Evolutionary conservation across 2,888 invertebrate species (phyloP), one percentile per base, ranked within the genome.

Genomic region (Selenia dentaria): DNA sequence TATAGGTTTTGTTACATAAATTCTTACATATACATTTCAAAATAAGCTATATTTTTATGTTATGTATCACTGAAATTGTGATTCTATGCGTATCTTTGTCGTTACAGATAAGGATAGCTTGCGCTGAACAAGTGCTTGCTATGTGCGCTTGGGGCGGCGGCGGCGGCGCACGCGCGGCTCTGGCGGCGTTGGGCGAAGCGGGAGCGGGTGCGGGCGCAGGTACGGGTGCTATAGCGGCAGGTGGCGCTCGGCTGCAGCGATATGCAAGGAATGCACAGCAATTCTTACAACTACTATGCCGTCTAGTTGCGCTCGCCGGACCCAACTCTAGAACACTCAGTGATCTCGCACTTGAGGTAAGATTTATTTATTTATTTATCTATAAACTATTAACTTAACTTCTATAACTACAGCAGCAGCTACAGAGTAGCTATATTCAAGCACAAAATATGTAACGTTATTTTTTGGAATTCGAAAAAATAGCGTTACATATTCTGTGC

Each of bases 111-210:
- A 92, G 97, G 52, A 92, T 94, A 41, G 94, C 95, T 29, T 96
- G 96, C 41, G 95, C 95, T 3, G 97, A 97, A 76, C 97, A 97
- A 81, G 93, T 97, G 75, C 92, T 95, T 54, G 92, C 95, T 50
- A 96, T 97, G 86, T 96, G 96, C 54, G 96, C 96, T 24, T 95
- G 95, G 91, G 96, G 96, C 68, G 94, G 94, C 56, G 92, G 92
- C 49, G 85, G 79, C 4, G 83, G 85, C 9, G 89, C 90, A 31
- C 81, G 83, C 28, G 64, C 70, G 0, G 86, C 83, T 28, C 77
- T 89, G 33, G 56, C 59, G 6, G 83, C 81, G 51, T 69, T 86
- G 47, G 78, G 83, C 40, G 76, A 83, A 39, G 79, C 79, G 46
- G 73, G 74, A 12, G 66, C 74, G 31, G 94, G 27, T 92, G 96